These are phyloP conservation scores for Psammodynastes pulverulentus DNA, from an alignment of 2,113 vertebrate genomes.

Conservation along the genomic window DNA sequence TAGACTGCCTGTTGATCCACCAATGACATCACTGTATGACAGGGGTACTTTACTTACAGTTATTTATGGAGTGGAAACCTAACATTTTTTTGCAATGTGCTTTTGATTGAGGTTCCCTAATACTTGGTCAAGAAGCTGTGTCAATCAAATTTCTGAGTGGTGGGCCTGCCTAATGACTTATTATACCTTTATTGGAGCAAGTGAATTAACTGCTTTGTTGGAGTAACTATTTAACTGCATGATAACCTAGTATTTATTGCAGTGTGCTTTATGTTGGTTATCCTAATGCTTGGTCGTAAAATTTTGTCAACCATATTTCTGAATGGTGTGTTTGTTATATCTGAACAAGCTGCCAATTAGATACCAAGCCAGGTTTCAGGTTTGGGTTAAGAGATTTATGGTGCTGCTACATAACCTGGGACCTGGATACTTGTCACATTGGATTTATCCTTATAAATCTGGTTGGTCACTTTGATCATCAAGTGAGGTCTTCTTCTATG, in stretches of 20 bases:
- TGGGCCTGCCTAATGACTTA: background rate
- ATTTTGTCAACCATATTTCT: background rate
- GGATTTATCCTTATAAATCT: background rate
- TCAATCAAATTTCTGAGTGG: background rate
- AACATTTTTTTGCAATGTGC: background rate
- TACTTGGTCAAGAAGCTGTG: background rate
- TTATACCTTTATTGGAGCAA: background rate
- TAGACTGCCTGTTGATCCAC: background rate
- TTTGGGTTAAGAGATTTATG: background rate
- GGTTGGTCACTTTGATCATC: background rate
- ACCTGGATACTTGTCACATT: background rate
- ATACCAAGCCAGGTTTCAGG: background rate
- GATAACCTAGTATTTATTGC: background rate
- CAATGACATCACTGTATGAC: background rate
- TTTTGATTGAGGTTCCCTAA: background rate
- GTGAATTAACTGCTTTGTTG: background rate
- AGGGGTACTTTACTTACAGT: background rate
- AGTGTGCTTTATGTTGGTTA: background rate
- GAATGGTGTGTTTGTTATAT: background rate
- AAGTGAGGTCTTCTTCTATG: background rate
- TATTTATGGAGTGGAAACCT: background rate
- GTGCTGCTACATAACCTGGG: background rate
- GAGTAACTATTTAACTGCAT: background rate
- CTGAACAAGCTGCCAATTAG: background rate
- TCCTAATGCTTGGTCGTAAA: background rate